These are phyloP conservation scores for Tenthredo scrophulariae DNA, from an alignment of 2,888 invertebrate species.

Conservation along the genomic window DNA sequence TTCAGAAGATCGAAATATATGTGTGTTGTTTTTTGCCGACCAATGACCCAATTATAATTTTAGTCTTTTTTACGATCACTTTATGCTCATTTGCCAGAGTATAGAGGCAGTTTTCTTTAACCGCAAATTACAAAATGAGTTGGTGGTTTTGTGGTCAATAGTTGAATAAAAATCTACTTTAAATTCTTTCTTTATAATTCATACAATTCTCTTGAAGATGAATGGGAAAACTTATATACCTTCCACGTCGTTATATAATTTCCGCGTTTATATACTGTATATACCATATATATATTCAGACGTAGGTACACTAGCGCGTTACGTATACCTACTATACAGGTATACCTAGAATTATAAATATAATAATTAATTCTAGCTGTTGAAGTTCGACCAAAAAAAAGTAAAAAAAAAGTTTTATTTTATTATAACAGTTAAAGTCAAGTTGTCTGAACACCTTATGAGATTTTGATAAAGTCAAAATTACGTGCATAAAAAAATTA, in stretches of 20 bases:
- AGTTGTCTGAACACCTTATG: not conserved
- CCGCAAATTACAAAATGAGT: constrained; percentile 15
- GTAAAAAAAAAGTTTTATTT: not conserved
- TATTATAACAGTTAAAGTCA: not conserved
- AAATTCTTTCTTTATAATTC: constrained; percentile 30
- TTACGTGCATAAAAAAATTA: not conserved
- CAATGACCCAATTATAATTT: constrained; percentile 16
- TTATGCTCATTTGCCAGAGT: not conserved
- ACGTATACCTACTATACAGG: not conserved
- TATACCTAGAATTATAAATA: not conserved
- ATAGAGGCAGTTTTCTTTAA: constrained; percentile 8
- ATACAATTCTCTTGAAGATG: constrained; percentile 29
- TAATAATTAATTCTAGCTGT: not conserved
- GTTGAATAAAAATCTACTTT: not conserved
- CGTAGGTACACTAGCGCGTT: not conserved
- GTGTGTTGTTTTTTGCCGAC: not conserved
- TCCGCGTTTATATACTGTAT: not conserved
- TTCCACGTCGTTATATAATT: not conserved
- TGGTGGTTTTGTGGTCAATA: constrained; percentile 32
- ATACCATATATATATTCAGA: not conserved
- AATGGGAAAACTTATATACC: constrained; percentile 27
- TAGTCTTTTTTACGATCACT: not conserved
- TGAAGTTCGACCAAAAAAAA: not conserved
- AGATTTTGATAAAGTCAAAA: not conserved
- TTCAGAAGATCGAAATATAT: not conserved